Percentiles rank a stretch among this genome's conserved stretches.
These are phyloP conservation scores for Drosophila chauvacae DNA, from an alignment of 1,140 invertebrate species.

Conservation along the genomic window DNA sequence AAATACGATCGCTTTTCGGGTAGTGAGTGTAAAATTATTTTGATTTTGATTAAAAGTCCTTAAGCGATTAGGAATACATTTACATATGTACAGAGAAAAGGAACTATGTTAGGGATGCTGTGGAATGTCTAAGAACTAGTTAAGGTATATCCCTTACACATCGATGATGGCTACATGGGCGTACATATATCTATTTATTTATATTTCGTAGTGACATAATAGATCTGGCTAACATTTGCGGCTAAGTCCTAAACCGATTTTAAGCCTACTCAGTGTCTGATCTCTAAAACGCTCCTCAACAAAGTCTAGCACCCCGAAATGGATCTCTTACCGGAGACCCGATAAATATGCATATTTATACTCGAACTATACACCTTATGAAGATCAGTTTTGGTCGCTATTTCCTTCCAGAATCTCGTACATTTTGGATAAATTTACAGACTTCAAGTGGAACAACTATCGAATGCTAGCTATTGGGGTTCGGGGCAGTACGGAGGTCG, in stretches of 20 bases:
- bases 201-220: slow-evolving; percentile 17
- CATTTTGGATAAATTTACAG: slow-evolving; percentile 18
- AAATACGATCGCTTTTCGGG: slow-evolving; percentile 3
- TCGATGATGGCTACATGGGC: slow-evolving; percentile 21
- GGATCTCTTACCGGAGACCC: slow-evolving; percentile 11
- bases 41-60: slow-evolving; percentile 45
- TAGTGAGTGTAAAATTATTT: slow-evolving; percentile 50
- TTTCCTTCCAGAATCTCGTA: slow-evolving; percentile 24
- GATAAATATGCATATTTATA: slow-evolving; percentile 22
- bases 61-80: slow-evolving; percentile 48
- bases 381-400: slow-evolving; percentile 71
- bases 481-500: slow-evolving; percentile 31
- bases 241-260: slow-evolving; percentile 2
- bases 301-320: slow-evolving; percentile 46
- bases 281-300: slow-evolving; percentile 35
- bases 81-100: slow-evolving; percentile 63
- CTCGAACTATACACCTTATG: slow-evolving; percentile 64
- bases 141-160: slow-evolving; percentile 30
- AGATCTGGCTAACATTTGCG: slow-evolving; percentile 29
- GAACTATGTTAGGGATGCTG: slow-evolving; percentile 41
- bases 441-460: slow-evolving; percentile 55
- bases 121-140: slow-evolving; percentile 33
- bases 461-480: slow-evolving; percentile 32
- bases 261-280: slow-evolving; percentile 52
- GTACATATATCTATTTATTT: slow-evolving; percentile 3